Evolutionary conservation across 2,113 vertebrate genomes (phyloP), one percentile per base, ranked within the genome.

Genomic region (Xyrauchen texanus): DNA sequence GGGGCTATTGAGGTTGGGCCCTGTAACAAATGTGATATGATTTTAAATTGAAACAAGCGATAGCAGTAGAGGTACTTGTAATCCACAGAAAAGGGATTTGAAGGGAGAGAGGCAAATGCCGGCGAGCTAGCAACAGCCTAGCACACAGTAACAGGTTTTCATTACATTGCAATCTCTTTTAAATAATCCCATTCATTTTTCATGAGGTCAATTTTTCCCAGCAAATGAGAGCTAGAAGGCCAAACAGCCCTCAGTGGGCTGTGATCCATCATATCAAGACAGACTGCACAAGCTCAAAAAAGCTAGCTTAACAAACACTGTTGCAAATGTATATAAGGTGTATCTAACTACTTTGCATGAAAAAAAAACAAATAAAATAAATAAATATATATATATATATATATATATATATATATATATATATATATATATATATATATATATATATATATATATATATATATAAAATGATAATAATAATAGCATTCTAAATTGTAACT

Each of bases 171-270:
- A 69, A 67, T 77, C 74, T 62, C 82, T 75, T 66, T 83, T 62
- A 81, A 77, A 85, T 77, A 77, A 86, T 80, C 65, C 74, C 69
- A 76, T 82, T 71, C 4, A 79, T 78, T 77, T 85, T 87, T 87
- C 81, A 91, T 88, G 65, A 75, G 77, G 72, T 68, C 79, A 80
- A 79, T 74, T 80, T 81, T 80, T 77, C 76, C 84, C 51, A 78
- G 66, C 45, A 68, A 67, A 67, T 53, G 62, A 78, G 65, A 65
- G 60, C 55, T 69, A 62, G n/a, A 81, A 42, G 63, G 76, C 65
- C 51, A 68, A 57, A 76, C 34, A 4, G 45, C 42, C 58, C 68
- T 71, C 78, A 34, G 47, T 9, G 51, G 68, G 78, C 47, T 4
- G 9, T 15, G 55, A 63, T 76, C 49, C 44, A 21, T 76, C 77